These are phyloP conservation scores for Catostomus latipinnis DNA, from an alignment of 2,797 vertebrate genomes.

Conservation along the genomic window DNA sequence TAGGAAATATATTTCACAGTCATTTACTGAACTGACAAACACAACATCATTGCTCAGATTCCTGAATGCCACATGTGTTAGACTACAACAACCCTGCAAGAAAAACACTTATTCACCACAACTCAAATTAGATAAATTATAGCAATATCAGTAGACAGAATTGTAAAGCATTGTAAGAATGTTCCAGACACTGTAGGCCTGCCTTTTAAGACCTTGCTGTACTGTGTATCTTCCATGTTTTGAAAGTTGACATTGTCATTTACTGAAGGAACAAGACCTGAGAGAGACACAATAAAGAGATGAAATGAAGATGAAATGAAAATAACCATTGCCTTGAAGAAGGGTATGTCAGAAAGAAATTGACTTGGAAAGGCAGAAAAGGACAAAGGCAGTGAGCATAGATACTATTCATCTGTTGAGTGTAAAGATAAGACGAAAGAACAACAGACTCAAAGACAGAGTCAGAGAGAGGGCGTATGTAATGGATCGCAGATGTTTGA, in stretches of 20 bases:
- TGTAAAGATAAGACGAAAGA: slow-evolving; percentile 24
- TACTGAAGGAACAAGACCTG: not conserved
- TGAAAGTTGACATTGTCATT: too few species aligned
- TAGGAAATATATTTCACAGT: slow-evolving; percentile 41
- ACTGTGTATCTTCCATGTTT: not conserved
- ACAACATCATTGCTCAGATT: slow-evolving; percentile 33
- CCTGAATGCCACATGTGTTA: slow-evolving; percentile 18
- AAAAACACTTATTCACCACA: not conserved
- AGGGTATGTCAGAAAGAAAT: not conserved
- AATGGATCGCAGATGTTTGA: slow-evolving; percentile 71
- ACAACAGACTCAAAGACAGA: slow-evolving; percentile 14
- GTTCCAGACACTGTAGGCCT: too few species aligned
- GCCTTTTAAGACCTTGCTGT: too few species aligned
- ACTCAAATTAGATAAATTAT: not conserved
- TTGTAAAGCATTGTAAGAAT: too few species aligned
- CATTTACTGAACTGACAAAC: slow-evolving; percentile 29
- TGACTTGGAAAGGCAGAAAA: slow-evolving; percentile 13
- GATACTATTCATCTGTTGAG: slow-evolving; percentile 4
- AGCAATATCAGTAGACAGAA: too few species aligned
- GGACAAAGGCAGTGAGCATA: slow-evolving; percentile 6
- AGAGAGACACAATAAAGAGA: not conserved
- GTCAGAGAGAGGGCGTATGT: slow-evolving; percentile 31
- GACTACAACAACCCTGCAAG: not conserved
- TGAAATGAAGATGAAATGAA: slow-evolving; percentile 9
- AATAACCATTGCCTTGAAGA: not conserved